Evolutionary conservation across 2,113 vertebrate genomes (phyloP).

Genomic region (Oenanthe oenanthe): DNA sequence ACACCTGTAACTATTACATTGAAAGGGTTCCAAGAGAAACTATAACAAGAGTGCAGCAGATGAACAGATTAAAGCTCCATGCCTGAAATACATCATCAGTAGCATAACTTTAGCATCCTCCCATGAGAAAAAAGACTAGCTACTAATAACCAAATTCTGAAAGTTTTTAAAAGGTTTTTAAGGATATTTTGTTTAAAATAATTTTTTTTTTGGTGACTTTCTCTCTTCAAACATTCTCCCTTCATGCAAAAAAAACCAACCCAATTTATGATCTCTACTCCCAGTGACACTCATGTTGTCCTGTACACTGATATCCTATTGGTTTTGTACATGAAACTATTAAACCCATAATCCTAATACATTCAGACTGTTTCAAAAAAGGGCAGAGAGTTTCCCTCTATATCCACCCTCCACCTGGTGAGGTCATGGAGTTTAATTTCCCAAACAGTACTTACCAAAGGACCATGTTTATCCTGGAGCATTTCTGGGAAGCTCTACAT

Average conservation of each 20-base stretch:
- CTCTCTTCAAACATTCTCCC: neutral
- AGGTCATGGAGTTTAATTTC: neutral
- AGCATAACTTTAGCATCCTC: neutral
- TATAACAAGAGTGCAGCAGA: neutral
- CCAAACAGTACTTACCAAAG: neutral
- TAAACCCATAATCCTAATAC: neutral
- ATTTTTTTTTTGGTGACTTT: accelerated
- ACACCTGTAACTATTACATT: neutral
- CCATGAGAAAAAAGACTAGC: neutral
- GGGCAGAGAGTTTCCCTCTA: neutral
- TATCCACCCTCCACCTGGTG: neutral
- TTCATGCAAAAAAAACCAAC: neutral
- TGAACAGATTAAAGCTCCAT: neutral
- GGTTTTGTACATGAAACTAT: neutral
- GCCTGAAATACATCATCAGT: neutral
- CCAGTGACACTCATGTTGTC: accelerated
- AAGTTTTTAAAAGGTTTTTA: neutral
- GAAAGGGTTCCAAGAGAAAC: neutral
- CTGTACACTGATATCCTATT: neutral
- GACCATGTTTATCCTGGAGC: accelerated
- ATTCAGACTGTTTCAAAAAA: neutral
- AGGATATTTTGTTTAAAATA: neutral
- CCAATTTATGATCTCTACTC: accelerated
- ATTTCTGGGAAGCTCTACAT: conserved; percentile 2
- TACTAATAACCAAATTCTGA: neutral